Evolutionary conservation across 2,888 invertebrate genomes (phyloP), one percentile per base, ranked within the genome.

Genomic region (Lissonota sp.): DNA sequence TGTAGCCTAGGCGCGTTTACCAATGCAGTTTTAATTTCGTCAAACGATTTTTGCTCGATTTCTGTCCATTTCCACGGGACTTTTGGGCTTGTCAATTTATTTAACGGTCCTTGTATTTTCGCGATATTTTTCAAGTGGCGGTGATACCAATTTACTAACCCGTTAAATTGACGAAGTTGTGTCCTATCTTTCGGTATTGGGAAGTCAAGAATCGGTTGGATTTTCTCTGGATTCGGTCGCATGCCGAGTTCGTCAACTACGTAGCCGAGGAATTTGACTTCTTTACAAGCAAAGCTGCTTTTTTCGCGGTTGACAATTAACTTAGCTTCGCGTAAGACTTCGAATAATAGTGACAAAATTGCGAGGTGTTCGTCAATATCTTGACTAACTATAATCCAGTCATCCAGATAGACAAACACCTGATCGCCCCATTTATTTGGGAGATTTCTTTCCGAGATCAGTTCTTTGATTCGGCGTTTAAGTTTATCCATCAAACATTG

Each of bases 81-180:
- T 53, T 70, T 78, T 4, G 70, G 74, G 12, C 60, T 80, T 7
- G 79, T 55, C 5, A 70, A 39, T 57, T 80, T 80, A 49, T 63
- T 78, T 5, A 81, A 44, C 6, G 81, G 78, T 8, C 78, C 74
- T 40, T 81, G 81, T 4, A 81, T 42, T 10, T 60, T 60, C 4
- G 81, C 78, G 0, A 81, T 70, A 10, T 70, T 70, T 53, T 77
- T 78, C 7, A 81, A 51, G n/a, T 83, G 83, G 5, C 83, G 63
- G 12, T 82, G 83, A 6, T 83, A 83, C 80, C 80, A 84, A 5
- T 84, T 80, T 0, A 84, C 71, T 2, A 79, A 55, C 3, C 82
- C 79, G n/a, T 77, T 77, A 40, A 83, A 84, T 16, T 81, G 79
- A 7, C 79, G 64, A 1, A 83, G 39, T 72, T 79, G 60, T 6